Evolutionary conservation across 2,113 vertebrate genomes (phyloP).

Genomic region (Syngnathus typhle): DNA sequence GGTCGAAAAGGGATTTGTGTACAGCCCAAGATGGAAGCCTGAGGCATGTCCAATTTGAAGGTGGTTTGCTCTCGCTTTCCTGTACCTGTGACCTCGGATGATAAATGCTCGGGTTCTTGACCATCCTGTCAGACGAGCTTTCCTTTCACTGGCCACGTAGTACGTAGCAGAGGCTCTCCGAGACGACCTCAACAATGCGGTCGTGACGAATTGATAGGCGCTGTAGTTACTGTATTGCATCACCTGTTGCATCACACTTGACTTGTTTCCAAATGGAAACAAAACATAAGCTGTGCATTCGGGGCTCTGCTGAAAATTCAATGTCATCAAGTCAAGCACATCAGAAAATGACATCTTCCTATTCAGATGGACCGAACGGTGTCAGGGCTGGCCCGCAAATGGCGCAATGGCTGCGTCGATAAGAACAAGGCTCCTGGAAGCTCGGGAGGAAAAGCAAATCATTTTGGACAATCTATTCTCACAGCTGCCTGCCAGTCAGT

Average conservation of each 20-base stretch:
- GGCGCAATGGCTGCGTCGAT: conserved; percentile 38
- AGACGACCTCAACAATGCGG: neutral
- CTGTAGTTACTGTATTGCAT: neutral
- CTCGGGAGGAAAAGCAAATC: conserved; percentile 48
- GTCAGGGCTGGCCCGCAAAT: conserved; percentile 32
- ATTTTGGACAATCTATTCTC: conserved; percentile 57
- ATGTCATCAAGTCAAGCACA: conserved; percentile 24
- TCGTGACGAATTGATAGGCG: too few species aligned
- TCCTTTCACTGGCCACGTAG: neutral
- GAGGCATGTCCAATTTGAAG: too few species aligned
- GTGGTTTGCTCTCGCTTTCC: neutral
- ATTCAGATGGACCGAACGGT: conserved; percentile 55
- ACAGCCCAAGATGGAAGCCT: too few species aligned
- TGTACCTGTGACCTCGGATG: too few species aligned
- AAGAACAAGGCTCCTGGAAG: conserved; percentile 33
- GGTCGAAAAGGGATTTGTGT: too few species aligned
- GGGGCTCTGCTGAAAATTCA: conserved; percentile 25
- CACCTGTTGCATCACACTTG: neutral
- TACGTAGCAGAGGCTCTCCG: too few species aligned
- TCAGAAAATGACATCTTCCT: conserved; percentile 67
- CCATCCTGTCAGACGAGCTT: neutral
- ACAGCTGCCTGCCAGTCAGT: conserved; percentile 40
- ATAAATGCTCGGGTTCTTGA: too few species aligned
- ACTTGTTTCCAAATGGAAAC: neutral
- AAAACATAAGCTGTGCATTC: neutral